Percentiles rank a stretch among this genome's conserved stretches.
Conservation (phyloP, 2,113 vertebrate genomes). For the Eudyptes chrysolophus region DNA sequence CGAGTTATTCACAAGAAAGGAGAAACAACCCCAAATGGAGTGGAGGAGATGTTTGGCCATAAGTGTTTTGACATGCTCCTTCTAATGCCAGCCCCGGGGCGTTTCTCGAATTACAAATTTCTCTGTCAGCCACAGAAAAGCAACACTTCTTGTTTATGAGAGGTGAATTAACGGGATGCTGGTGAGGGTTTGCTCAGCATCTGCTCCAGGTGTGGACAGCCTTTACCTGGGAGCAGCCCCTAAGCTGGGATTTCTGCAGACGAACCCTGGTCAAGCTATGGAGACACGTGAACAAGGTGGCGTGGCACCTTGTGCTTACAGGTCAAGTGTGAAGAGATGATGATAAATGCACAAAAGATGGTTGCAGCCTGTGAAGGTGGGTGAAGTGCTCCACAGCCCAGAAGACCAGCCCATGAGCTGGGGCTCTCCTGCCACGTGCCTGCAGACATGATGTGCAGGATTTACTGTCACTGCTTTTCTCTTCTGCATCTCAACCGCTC, state of each 20-base stretch:
- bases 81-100: background rate
- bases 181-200: background rate
- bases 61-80: background rate
- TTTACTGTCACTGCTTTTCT: background rate
- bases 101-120: background rate
- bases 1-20: background rate
- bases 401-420: background rate
- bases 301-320: background rate
- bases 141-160: accelerated
- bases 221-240: background rate
- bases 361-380: background rate
- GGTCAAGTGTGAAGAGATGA: background rate
- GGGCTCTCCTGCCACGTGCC: background rate
- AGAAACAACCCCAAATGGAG: background rate
- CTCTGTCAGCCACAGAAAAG: background rate
- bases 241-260: background rate
- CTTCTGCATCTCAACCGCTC: accelerated
- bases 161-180: background rate
- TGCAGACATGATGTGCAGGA: background rate
- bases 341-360: background rate
- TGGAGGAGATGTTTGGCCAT: background rate
- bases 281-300: accelerated
- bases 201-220: background rate
- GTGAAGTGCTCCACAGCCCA: background rate
- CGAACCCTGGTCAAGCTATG: accelerated